Base-by-base conservation (phyloP, 2,888 invertebrate species). In the Pollenia griseotomentosa region DNA sequence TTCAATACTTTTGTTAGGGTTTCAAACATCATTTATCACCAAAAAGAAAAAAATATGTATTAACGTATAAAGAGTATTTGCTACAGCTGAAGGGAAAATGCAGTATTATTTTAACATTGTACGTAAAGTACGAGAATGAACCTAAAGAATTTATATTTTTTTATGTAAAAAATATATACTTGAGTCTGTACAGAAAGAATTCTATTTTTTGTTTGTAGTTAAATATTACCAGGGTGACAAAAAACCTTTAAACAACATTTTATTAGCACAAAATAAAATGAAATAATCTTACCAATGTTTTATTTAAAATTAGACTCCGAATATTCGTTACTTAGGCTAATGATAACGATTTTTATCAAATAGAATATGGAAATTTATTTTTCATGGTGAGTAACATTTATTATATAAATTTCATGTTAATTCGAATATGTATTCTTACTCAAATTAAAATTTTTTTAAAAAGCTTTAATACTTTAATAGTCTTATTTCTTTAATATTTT, bases 11-110 rank as follows among this genome's bases (percentile, higher is more conserved):
- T 74, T 82, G 84, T 84, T 68, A 63, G 87, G 73, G 68, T 84
- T 81, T 80, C 40, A 74, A 84, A 70, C 78, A 84, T 84, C 87
- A 87, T 87, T 87, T 84, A 87, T 87, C 84, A 87, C 55, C 74
- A 53, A 84, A 79, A 70, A 74, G 14, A 66, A 12, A 19, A 33
- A 59, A 42, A 53, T 63, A 44, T 42, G n/a, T 63, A 66, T 44
- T 16, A 57, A 14, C 57, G 7, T 46, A 9, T n/a, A n/a, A 7
- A 57, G 23, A 44, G n/a, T 19, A 4, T 33, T 51, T 46, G 44
- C n/a, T 51, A 63, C 5, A 46, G 59, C 23, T 68, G 61, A 48
- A 40, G 12, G 12, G 12, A 14, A 80, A 80, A 77, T 83, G 87
- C 83, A 83, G 73, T 57, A 44, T 42, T 68, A 46, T 65, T 73